Evolutionary conservation across 2,113 vertebrate species (phyloP), one percentile per base, ranked within the genome.

Genomic region (Platanista minor): DNA sequence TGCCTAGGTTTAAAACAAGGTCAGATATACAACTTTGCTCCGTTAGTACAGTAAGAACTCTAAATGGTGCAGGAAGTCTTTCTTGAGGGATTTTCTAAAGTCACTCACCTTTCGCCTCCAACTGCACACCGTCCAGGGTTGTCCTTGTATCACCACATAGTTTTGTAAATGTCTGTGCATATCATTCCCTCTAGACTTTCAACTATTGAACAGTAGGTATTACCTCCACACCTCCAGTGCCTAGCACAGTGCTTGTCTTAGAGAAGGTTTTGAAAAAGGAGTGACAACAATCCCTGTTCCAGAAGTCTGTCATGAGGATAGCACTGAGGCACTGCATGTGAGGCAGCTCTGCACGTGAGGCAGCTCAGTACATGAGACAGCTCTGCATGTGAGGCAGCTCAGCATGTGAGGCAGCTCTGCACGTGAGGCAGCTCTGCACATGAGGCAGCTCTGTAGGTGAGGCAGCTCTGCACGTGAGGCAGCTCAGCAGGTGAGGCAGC

Each of bases 371-470:
- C 0, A 11, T 13, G 20, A 78, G 33, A 33, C 11, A 49, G 31
- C 31, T 78, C 31, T 1, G 46, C 31, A 54, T 3, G 5, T 5
- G 41, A 57, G 78, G 29, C 4, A 0, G 36, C 13, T 62, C 52
- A 0, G 52, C 46, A 14, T 0, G 18, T 23, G 20, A 78, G 18
- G 49, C 11, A 20, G 31, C 46, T 78, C 31, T 0, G 46, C 31
- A 54, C 3, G 5, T 5, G 46, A 57, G 83, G 29, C 6, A 0
- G 31, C 13, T 62, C 15, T 0, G 52, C 21, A 23, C 3, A 23
- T 23, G 21, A 61, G 23, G 59, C 59, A 25, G 23, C 57, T 59
- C 57, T 0, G 21, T 18, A 13, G 0, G 18, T 21, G 18, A 78
- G 31, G 46, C 11, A 31, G 18, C 31, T 77, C 18, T 3, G 46